Conservation (phyloP, 2,797 vertebrate genomes). For the Enteromius viviparus region DNA sequence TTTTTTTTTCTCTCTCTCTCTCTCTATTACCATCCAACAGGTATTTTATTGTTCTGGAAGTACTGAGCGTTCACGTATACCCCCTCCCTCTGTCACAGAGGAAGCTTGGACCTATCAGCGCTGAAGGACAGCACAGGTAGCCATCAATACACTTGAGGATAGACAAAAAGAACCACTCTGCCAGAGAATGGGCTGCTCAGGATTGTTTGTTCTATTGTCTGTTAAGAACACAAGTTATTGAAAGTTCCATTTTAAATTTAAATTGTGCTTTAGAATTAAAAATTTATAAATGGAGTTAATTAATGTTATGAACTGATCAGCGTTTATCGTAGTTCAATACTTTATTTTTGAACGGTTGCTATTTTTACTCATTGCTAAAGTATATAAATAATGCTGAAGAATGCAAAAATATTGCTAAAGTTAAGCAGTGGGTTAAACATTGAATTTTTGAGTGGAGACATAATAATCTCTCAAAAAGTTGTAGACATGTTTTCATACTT, state of each 20-base stretch:
- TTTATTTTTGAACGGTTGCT: background rate
- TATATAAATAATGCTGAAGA: no score
- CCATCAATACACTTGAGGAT: constrained; percentile 6
- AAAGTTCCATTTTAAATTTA: background rate
- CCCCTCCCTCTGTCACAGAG: constrained; percentile 71
- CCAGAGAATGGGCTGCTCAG: constrained; percentile 16
- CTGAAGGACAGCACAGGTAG: constrained; percentile 41
- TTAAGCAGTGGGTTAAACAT: background rate
- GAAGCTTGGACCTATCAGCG: constrained; percentile 65
- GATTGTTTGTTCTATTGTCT: constrained; percentile 14
- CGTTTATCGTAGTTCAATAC: background rate
- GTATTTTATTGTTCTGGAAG: constrained; percentile 77
- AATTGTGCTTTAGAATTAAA: background rate
- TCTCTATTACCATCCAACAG: constrained; percentile 66
- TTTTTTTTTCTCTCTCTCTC: constrained; percentile 38
- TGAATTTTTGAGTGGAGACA: background rate
- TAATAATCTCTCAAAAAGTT: background rate
- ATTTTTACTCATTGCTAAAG: background rate
- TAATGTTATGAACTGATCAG: background rate
- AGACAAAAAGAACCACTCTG: background rate
- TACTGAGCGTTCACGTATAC: constrained; percentile 68
- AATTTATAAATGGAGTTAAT: background rate
- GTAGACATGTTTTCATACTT: background rate
- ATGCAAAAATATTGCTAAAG: background rate
- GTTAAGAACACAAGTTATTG: background rate